These are phyloP conservation scores for Falco biarmicus DNA, from an alignment of 2,797 vertebrate genomes.

Conservation along the genomic window DNA sequence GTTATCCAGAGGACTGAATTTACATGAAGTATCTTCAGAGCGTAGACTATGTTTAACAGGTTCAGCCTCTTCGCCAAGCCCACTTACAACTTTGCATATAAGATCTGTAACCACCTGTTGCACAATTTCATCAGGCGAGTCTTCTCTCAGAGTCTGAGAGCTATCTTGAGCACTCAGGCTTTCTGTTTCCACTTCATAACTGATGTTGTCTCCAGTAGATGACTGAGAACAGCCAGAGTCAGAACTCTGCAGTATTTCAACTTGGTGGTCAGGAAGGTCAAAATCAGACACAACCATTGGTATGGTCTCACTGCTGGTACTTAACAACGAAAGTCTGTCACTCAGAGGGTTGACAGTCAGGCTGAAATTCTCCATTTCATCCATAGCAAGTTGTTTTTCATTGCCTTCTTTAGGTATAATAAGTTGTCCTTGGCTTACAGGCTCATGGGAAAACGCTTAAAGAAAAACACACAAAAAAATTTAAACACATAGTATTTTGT, in stretches of 20 bases:
- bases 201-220: slow-evolving; percentile 89
- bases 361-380: slow-evolving; percentile 96
- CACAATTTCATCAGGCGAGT: slow-evolving; percentile 85
- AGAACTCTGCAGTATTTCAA: slow-evolving; percentile 88
- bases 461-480: slow-evolving; percentile 1
- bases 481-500: background rate
- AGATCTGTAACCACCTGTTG: slow-evolving; percentile 88
- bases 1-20: slow-evolving; percentile 70
- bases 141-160: slow-evolving; percentile 75
- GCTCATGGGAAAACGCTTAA: slow-evolving; percentile 80
- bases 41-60: slow-evolving; percentile 77
- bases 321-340: slow-evolving; percentile 93
- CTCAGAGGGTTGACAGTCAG: slow-evolving; percentile 97
- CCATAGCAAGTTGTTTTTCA: slow-evolving; percentile 81
- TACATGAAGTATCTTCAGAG: slow-evolving; percentile 79
- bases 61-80: slow-evolving; percentile 79
- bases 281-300: slow-evolving; percentile 88
- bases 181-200: slow-evolving; percentile 89
- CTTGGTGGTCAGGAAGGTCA: slow-evolving; percentile 87
- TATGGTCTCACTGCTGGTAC: slow-evolving; percentile 96
- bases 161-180: slow-evolving; percentile 74
- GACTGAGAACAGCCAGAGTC: slow-evolving; percentile 92
- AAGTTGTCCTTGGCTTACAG: slow-evolving; percentile 73
- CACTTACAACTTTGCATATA: slow-evolving; percentile 84
- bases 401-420: slow-evolving; percentile 76